Evolutionary conservation across 2,113 vertebrate species (phyloP).

Genomic region (Xenopus laevis): DNA sequence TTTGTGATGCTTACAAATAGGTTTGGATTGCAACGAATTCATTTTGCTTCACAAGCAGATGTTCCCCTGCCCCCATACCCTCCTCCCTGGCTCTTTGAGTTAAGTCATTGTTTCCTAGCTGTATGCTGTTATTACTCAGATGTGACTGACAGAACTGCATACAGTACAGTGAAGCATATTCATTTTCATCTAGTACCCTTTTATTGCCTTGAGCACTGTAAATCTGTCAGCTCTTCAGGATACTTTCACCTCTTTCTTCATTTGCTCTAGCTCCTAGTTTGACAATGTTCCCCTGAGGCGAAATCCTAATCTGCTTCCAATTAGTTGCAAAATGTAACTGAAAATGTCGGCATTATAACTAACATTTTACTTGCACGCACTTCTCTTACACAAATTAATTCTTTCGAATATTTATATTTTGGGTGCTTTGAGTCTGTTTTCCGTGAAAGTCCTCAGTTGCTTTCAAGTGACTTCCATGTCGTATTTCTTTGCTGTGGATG

Average conservation of each 20-base stretch:
- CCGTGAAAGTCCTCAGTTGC: conserved; percentile 53
- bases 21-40: conserved; percentile 7
- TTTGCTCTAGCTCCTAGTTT: conserved; percentile 76
- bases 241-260: conserved; percentile 77
- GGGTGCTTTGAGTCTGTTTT: conserved; percentile 55
- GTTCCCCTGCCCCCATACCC: conserved; percentile 43
- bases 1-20: neutral
- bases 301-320: conserved; percentile 83
- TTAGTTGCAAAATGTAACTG: conserved; percentile 81
- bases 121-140: conserved; percentile 58
- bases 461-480: conserved; percentile 51
- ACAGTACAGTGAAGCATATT: conserved; percentile 62
- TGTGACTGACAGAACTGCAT: conserved; percentile 57
- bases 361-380: conserved; percentile 70
- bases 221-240: conserved; percentile 77
- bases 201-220: conserved; percentile 75
- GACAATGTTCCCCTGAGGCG: conserved; percentile 78
- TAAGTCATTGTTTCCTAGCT: conserved; percentile 60
- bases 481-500: conserved; percentile 24
- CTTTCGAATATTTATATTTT: conserved; percentile 71
- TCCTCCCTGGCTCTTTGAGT: conserved; percentile 39
- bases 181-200: conserved; percentile 65
- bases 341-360: conserved; percentile 76
- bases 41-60: conserved; percentile 31
- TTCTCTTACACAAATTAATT: conserved; percentile 74